Conservation (phyloP, 2,888 invertebrate species). For the Thymelicus sylvestris region DNA sequence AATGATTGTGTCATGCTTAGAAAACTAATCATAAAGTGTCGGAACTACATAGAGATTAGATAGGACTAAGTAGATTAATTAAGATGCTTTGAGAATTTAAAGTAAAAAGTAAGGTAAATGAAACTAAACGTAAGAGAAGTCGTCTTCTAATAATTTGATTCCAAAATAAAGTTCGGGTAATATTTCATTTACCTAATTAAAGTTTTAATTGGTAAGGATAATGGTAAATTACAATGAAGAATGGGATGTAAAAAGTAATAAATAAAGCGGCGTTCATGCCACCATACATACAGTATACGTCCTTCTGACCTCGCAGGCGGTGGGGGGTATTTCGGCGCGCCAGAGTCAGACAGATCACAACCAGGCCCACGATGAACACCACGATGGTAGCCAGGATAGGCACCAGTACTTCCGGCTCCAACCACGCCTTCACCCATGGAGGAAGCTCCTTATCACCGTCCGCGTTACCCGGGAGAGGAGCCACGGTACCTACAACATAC, state of each 20-base stretch:
- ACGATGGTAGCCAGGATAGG: constrained; percentile 95
- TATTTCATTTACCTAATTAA: no score
- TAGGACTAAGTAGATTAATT: no score
- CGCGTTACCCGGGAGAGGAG: constrained; percentile 88
- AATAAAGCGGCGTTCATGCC: constrained; percentile 69
- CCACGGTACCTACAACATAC: constrained; percentile 92
- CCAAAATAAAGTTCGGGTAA: no score
- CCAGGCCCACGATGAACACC: constrained; percentile 94
- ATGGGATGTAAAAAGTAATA: constrained; percentile 40
- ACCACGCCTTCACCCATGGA: constrained; percentile 93
- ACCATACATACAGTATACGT: constrained; percentile 90
- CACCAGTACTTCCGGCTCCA: constrained; percentile 95
- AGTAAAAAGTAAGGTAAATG: no score
- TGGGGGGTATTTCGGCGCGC: constrained; percentile 92
- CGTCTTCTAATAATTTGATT: no score
- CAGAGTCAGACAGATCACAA: constrained; percentile 95
- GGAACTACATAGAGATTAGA: no score
- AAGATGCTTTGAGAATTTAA: no score
- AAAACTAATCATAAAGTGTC: not conserved
- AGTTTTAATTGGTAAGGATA: no score
- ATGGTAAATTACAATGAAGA: constrained; percentile 13
- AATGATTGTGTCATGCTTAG: not conserved
- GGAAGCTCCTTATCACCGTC: constrained; percentile 83
- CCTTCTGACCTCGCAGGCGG: constrained; percentile 92
- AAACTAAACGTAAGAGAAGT: no score